Base-by-base conservation (phyloP, 2,888 invertebrate species). In the Drosophila incognita region DNA sequence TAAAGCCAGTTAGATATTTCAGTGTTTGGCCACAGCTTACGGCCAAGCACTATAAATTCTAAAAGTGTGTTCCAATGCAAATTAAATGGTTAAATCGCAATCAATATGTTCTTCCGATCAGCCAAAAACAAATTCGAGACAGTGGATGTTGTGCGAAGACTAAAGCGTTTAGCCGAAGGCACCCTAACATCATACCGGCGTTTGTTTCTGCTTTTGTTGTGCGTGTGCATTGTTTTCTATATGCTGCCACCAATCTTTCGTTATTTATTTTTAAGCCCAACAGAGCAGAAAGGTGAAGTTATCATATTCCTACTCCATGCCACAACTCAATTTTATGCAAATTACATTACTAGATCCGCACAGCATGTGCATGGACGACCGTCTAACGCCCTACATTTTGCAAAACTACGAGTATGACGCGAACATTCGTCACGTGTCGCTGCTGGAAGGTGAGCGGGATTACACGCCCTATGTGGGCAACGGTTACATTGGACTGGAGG, bases 381-480 rank as follows among this genome's bases (percentile, higher is more conserved):
- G 95, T 74, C 88, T 97, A 76, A 94, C 94, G 58, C 94, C 95
- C 38, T 96, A 95, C 87, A 94, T 95, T 79, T 92, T 94, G 8
- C 95, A 95, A 85, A 93, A 95, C 35, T 92, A 93, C n/a, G 95
- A 95, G 72, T 95, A 95, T 89, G 96, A 96, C 90, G 95, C 95
- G 11, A 95, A 96, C 89, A 93, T 96, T 74, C 93, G 95, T 71
- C 95, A 96, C 86, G 94, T 94, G 63, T 94, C 95, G 6, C 15
- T 74, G 65, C 83, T 94, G 42, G 93, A 94, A 5, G 93, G 94
- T 21, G 95, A 95, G 81, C 94, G 94, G 51, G 94, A 94, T 76
- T 96, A 95, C 86, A 94, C 96, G 91, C 96, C 96, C 82, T 96
- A 96, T 87, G 94, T 96, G 68, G 97, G 97, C 15, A 97, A 97